Percentiles rank a stretch among this genome's conserved stretches.
Conservation (phyloP, 2,113 vertebrate genomes). For the Phyllostomus discolor region DNA sequence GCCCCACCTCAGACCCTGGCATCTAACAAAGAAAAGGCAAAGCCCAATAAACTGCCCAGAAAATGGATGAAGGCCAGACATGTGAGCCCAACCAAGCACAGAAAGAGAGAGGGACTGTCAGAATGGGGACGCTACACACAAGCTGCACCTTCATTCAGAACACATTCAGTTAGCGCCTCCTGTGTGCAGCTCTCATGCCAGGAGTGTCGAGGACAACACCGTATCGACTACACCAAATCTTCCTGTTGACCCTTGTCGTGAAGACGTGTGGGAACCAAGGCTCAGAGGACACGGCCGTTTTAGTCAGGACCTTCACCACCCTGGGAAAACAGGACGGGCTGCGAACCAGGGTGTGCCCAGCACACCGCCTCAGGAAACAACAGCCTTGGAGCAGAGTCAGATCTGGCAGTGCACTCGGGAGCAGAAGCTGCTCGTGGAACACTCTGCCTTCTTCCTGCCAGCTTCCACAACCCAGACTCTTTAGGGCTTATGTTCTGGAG, state of each 20-base stretch:
- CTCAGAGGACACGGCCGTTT: neutral
- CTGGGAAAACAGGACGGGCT: neutral
- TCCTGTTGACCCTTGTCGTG: neutral
- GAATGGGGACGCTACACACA: neutral
- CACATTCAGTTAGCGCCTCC: neutral
- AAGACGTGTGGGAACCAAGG: neutral
- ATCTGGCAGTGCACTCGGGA: neutral
- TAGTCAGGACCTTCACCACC: neutral
- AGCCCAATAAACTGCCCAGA: neutral
- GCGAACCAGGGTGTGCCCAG: neutral
- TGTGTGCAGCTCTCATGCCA: neutral
- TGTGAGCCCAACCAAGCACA: neutral
- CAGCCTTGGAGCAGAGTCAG: neutral
- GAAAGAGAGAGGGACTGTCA: neutral
- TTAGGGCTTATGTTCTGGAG: neutral
- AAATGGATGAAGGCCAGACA: neutral
- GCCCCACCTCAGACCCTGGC: neutral
- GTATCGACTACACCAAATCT: accelerated
- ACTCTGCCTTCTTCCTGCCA: neutral
- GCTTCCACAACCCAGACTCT: neutral
- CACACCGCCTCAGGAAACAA: neutral
- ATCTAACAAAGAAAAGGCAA: neutral
- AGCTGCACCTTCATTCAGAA: neutral
- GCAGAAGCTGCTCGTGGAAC: neutral
- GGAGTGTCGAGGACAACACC: neutral